Conservation (phyloP, 2,888 invertebrate species). For the Cinara cedri region DNA sequence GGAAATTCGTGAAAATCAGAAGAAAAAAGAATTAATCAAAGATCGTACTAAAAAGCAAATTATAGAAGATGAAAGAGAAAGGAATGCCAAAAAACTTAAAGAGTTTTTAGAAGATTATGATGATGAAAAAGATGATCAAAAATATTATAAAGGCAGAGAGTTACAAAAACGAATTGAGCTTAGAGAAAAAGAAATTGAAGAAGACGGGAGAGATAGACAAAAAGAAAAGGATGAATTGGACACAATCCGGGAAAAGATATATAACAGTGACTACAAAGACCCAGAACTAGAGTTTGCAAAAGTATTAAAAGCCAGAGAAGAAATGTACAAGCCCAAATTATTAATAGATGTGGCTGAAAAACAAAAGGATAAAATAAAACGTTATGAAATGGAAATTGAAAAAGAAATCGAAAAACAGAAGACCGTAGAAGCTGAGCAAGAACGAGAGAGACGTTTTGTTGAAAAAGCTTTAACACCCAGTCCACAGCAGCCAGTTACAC, state of each 20-base stretch:
- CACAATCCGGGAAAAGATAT: conserved; percentile 79
- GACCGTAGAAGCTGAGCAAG: conserved; percentile 62
- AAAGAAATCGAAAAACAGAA: conserved; percentile 62
- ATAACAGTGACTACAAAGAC: conserved; percentile 71
- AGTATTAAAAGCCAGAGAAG: conserved; percentile 78
- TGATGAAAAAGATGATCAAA: conserved; percentile 95
- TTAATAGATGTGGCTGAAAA: conserved; percentile 69
- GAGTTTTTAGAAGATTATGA: conserved; percentile 99
- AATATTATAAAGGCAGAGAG: conserved; percentile 94
- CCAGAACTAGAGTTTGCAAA: conserved; percentile 73
- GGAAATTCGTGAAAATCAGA: conserved; percentile 89
- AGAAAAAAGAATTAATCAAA: conserved; percentile 87
- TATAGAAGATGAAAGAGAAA: conserved; percentile 84
- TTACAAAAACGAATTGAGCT: conserved; percentile 88
- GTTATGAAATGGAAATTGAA: conserved; percentile 61
- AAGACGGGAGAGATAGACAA: conserved; percentile 86
- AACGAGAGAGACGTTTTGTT: conserved; percentile 61
- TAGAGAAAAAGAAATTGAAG: conserved; percentile 90
- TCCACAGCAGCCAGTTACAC: conserved; percentile 48
- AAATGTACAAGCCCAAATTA: conserved; percentile 82
- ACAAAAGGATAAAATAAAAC: conserved; percentile 62
- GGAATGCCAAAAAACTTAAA: conserved; percentile 91
- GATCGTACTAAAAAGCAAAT: conserved; percentile 83
- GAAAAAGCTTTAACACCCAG: conserved; percentile 39
- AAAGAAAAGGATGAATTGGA: conserved; percentile 88